Evolutionary conservation across 2,113 vertebrate species (phyloP).

Genomic region (Anseranas semipalmata): DNA sequence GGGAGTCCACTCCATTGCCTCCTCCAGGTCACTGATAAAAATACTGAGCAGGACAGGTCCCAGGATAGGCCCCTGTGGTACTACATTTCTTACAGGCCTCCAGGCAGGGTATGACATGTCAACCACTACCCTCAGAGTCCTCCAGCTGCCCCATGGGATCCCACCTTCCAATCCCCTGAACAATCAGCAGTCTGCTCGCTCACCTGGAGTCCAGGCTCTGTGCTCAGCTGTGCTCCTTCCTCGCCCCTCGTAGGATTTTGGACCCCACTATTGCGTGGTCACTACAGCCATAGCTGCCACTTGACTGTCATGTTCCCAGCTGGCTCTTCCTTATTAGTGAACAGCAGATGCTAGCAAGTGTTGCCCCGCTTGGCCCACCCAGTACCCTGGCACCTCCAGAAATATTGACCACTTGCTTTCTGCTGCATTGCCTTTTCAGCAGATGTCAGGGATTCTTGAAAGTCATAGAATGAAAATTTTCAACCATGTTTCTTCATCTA

Average conservation of each 20-base stretch:
- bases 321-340: background rate
- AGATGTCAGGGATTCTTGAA: background rate
- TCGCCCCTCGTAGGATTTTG: background rate
- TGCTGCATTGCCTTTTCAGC: background rate
- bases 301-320: accelerated
- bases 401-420: background rate
- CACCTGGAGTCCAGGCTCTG: background rate
- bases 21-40: background rate
- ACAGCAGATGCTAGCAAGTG: background rate
- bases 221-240: background rate
- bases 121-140: background rate
- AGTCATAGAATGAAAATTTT: background rate
- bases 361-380: accelerated
- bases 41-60: background rate
- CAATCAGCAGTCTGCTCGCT: background rate
- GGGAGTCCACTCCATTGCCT: accelerated
- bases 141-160: background rate
- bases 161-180: background rate
- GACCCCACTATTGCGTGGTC: background rate
- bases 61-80: background rate
- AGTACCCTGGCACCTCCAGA: background rate
- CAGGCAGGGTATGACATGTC: background rate
- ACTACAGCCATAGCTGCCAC: background rate
- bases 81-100: background rate
- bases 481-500: background rate